These are phyloP conservation scores for Alloscopus bannaensis DNA, from an alignment of 2,888 invertebrate species.

Conservation along the genomic window DNA sequence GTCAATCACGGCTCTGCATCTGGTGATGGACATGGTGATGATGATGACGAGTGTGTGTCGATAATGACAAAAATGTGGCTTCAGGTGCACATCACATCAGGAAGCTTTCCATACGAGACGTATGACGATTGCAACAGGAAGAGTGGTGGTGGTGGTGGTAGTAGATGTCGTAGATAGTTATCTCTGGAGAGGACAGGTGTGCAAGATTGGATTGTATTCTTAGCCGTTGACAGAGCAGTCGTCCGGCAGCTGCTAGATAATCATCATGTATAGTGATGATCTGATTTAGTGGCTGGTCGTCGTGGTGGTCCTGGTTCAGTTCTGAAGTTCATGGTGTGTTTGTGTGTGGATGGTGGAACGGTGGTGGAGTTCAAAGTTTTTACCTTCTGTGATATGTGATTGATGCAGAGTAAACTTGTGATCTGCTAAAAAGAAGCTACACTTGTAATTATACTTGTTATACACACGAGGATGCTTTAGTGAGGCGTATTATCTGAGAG, in stretches of 20 bases:
- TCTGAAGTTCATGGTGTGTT: background rate
- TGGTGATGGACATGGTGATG: background rate
- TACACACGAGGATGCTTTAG: background rate
- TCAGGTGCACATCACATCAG: background rate
- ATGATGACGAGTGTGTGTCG: conserved; percentile 2
- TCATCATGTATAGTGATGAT: background rate
- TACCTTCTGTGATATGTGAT: conserved; percentile 30
- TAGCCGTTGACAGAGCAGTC: too few relatives aligned
- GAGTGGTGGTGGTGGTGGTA: conserved; percentile 3
- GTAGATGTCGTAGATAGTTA: background rate
- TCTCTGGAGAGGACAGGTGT: conserved; percentile 37
- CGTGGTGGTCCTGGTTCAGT: background rate
- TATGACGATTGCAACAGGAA: conserved; percentile 26
- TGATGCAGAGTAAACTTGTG: conserved; percentile 20
- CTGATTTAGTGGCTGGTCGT: background rate
- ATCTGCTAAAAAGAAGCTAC: background rate
- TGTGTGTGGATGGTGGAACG: background rate
- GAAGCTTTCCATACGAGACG: background rate
- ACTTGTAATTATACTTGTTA: background rate
- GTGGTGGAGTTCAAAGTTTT: conserved; percentile 1
- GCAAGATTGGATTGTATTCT: conserved; percentile 10
- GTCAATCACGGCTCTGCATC: background rate
- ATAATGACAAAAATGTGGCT: background rate
- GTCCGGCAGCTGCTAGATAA: too few relatives aligned
- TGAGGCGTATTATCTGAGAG: too few relatives aligned